A percentile compares a stretch with the other conserved stretches of the same genome.
phyloP scores from a whole-genome alignment of 1,140 invertebrate genomes.

The Drosophila arizonae region DNA sequence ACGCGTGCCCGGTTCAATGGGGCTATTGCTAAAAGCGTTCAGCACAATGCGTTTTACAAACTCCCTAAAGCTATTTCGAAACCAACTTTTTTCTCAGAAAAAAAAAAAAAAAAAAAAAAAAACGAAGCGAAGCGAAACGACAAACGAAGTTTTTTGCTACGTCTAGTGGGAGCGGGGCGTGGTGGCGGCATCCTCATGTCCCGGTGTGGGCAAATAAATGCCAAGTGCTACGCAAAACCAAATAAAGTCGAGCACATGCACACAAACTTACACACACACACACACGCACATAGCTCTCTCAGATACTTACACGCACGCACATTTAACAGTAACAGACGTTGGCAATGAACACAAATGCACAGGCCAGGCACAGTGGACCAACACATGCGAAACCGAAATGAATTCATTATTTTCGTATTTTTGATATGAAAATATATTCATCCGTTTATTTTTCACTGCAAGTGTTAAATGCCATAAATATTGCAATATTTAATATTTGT shows the following conservation, averaged over 20 bases:
- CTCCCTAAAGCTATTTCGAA: constrained; percentile 66
- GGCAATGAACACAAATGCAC: constrained; percentile 71
- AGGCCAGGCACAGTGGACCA: constrained; percentile 22
- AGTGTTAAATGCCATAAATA: too few relatives aligned
- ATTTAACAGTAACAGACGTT: constrained; percentile 79
- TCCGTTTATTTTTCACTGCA: too few relatives aligned
- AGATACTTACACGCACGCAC: constrained; percentile 60
- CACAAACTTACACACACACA: constrained; percentile 39
- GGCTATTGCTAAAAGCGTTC: constrained; percentile 67
- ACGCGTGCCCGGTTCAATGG: constrained; percentile 75
- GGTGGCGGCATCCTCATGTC: constrained; percentile 46
- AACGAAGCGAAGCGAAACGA: constrained; percentile 6
- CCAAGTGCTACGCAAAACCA: constrained; percentile 79
- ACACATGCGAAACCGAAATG: background rate
- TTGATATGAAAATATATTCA: too few relatives aligned
- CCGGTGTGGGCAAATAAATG: constrained; percentile 79
- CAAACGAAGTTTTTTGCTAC: constrained; percentile 58
- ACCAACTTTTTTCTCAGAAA: constrained; percentile 50
- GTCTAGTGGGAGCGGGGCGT: constrained; percentile 23
- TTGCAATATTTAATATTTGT: too few relatives aligned
- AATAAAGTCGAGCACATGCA: constrained; percentile 77
- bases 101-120: background rate
- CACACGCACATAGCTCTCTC: constrained; percentile 8
- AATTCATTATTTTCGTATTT: too few relatives aligned
- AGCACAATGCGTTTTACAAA: constrained; percentile 72